Percentiles rank a stretch among this genome's conserved stretches.
These are phyloP conservation scores for Ceratotherium simum DNA, from an alignment of 2,113 vertebrate genomes.

Conservation along the genomic window DNA sequence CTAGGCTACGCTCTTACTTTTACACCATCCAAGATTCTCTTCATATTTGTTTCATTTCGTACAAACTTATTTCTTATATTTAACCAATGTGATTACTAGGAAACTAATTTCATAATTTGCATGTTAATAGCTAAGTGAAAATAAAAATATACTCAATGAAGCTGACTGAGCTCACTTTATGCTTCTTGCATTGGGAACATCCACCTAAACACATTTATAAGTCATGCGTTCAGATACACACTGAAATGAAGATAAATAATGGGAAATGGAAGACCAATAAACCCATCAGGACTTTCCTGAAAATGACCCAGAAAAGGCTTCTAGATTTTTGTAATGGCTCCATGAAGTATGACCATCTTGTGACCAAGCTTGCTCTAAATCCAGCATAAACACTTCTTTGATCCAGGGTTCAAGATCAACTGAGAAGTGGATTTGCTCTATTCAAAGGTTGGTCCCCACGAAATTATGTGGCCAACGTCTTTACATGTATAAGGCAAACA, in stretches of 20 bases:
- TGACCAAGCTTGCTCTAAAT: neutral
- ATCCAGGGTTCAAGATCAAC: neutral
- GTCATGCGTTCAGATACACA: neutral
- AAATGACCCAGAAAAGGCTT: neutral
- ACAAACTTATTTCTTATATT: neutral
- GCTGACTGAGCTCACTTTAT: neutral
- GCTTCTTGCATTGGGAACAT: neutral
- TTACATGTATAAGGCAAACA: too few species aligned
- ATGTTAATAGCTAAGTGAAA: neutral
- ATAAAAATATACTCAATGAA: neutral
- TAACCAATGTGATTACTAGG: neutral
- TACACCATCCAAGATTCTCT: neutral
- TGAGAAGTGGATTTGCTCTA: neutral
- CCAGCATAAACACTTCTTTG: neutral
- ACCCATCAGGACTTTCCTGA: neutral
- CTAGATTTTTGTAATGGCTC: neutral
- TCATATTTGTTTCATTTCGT: neutral
- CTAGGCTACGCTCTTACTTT: neutral
- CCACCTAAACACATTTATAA: neutral
- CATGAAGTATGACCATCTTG: neutral
- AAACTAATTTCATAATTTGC: neutral
- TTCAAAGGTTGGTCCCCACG: neutral
- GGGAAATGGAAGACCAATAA: neutral
- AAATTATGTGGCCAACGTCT: neutral
- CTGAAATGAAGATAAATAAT: neutral